phyloP scores from a whole-genome alignment of 2,888 invertebrate species.

The Pandemis heparana region DNA sequence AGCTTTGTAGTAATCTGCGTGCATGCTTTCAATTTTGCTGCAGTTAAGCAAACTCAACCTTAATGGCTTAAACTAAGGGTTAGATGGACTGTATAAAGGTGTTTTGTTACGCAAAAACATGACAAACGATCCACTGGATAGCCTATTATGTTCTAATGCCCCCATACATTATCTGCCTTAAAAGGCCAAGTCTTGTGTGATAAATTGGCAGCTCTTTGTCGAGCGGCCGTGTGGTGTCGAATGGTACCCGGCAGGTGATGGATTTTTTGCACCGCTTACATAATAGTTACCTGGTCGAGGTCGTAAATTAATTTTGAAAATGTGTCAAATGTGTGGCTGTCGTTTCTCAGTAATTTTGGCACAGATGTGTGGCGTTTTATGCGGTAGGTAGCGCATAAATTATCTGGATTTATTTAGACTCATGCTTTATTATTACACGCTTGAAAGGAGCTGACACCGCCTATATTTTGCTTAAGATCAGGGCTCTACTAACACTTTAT shows the following conservation, averaged over 20 bases:
- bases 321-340: slow-evolving; percentile 24
- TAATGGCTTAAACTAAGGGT: slow-evolving; percentile 40
- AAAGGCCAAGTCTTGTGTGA: slow-evolving; percentile 72
- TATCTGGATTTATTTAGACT: background rate
- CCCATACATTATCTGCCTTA: slow-evolving; percentile 79
- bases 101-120: slow-evolving; percentile 64
- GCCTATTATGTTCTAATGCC: slow-evolving; percentile 82
- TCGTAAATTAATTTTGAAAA: slow-evolving; percentile 39
- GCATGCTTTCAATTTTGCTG: slow-evolving; percentile 22
- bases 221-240: slow-evolving; percentile 47
- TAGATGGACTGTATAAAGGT: slow-evolving; percentile 28
- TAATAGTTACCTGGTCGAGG: slow-evolving; percentile 23
- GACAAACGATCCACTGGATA: slow-evolving; percentile 75
- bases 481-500: too few species aligned
- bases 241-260: slow-evolving; percentile 62
- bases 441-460: too few species aligned
- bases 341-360: slow-evolving; percentile 32
- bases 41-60: slow-evolving; percentile 34
- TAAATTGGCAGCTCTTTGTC: slow-evolving; percentile 74
- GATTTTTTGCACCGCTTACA: slow-evolving; percentile 36
- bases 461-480: too few species aligned
- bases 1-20: slow-evolving; percentile 31
- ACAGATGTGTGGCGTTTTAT: slow-evolving; percentile 16
- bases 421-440: too few species aligned
- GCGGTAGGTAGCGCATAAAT: slow-evolving; percentile 32